phyloP scores from a whole-genome alignment of 2,797 vertebrate species.

The Falco concolor region DNA sequence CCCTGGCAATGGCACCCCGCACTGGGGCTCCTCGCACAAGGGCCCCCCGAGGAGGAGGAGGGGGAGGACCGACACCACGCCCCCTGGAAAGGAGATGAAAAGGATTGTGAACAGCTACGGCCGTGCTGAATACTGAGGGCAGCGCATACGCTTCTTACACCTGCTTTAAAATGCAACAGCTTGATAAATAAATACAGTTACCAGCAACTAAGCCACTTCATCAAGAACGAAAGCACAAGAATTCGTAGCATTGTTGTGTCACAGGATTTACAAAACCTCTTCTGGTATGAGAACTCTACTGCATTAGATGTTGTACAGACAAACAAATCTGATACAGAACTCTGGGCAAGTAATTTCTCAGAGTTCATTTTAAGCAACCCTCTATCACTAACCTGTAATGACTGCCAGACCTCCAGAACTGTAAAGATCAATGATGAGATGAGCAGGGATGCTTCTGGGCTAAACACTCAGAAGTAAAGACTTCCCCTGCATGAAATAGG shows the following conservation, averaged over 20 bases:
- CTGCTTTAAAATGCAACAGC: not conserved
- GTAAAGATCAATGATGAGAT: not conserved
- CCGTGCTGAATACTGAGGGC: not conserved
- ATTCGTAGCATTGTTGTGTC: not conserved
- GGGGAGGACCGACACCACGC: constrained; percentile 85
- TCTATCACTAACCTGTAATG: not conserved
- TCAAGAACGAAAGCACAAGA: not conserved
- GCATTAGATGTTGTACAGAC: not conserved
- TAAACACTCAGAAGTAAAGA: not conserved
- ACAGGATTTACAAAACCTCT: not conserved
- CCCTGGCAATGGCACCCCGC: constrained; percentile 83
- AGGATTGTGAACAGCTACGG: not conserved
- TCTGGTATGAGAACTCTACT: not conserved
- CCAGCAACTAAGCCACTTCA: not conserved
- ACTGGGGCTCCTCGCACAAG: constrained; percentile 84
- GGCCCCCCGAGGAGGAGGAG: constrained; percentile 79
- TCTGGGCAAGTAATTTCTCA: not conserved
- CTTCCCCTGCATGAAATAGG: not conserved
- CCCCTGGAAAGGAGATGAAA: constrained; percentile 73
- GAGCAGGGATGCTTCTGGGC: not conserved
- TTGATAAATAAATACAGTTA: not conserved
- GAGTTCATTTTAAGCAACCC: not conserved
- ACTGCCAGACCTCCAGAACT: not conserved
- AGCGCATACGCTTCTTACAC: fast-evolving
- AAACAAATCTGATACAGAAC: not conserved